A percentile compares a stretch with the other conserved stretches of the same genome.
Conservation (phyloP, 2,888 invertebrate genomes). For the Blomia tropicalis region DNA sequence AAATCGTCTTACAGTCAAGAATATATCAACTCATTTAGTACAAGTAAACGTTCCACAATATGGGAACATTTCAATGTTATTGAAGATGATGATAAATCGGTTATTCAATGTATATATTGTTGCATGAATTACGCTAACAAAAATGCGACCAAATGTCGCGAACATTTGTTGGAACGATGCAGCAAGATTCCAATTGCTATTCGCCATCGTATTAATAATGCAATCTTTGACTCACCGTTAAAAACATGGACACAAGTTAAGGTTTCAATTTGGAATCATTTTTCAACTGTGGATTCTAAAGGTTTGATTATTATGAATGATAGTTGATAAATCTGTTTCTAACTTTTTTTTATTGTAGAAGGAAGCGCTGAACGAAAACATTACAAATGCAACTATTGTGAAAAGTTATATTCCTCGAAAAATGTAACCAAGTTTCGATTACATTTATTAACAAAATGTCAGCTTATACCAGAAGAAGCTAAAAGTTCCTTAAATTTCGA, state of each 20-base stretch:
- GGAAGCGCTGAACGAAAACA: too few species aligned
- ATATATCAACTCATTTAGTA: not conserved
- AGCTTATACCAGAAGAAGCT: constrained; percentile 4
- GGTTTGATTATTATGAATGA: constrained; percentile 7
- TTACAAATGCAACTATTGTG: constrained; percentile 16
- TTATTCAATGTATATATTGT: constrained; percentile 17
- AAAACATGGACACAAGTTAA: constrained; percentile 20
- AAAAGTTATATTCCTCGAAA: constrained; percentile 9
- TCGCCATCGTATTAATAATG: not conserved
- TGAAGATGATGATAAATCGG: constrained; percentile 15
- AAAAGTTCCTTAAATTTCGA: not conserved
- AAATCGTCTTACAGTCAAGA: constrained; percentile 9
- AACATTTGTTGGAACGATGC: constrained; percentile 18
- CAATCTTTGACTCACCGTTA: not conserved
- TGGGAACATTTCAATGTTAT: constrained; percentile 18
- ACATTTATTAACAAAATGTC: constrained; percentile 17
- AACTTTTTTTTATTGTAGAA: not conserved
- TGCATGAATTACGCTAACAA: constrained; percentile 1
- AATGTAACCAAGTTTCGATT: constrained; percentile 20
- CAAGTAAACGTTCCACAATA: constrained; percentile 6
- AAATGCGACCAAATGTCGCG: constrained; percentile 20
- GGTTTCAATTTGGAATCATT: constrained; percentile 17
- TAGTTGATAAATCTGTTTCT: not conserved
- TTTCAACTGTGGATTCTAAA: not conserved
- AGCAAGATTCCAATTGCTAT: constrained; percentile 9